Evolutionary conservation across 2,888 invertebrate species (phyloP).

Genomic region (Oscheius onirici): DNA sequence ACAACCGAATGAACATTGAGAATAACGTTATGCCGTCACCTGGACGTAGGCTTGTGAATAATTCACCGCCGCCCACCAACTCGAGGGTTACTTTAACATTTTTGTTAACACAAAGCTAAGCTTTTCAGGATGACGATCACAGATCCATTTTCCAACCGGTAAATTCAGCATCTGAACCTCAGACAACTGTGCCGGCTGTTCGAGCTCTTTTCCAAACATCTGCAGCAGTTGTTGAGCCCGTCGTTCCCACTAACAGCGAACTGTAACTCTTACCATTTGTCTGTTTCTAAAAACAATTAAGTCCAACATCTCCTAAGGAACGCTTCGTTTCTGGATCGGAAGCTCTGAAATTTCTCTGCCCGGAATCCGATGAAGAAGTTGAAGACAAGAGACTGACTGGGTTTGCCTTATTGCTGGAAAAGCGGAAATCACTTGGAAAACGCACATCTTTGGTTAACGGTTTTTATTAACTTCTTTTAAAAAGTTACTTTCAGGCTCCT

Average conservation of each 20-base stretch:
- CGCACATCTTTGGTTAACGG: not conserved
- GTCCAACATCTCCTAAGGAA: not conserved
- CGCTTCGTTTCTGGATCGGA: not conserved
- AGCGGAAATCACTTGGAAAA: conserved; percentile 18
- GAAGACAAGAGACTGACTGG: conserved; percentile 10
- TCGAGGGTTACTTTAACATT: too few relatives aligned
- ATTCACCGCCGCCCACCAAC: too few relatives aligned
- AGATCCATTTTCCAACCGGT: too few relatives aligned
- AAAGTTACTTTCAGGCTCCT: not conserved
- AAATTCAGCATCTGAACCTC: too few relatives aligned
- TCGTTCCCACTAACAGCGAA: not conserved
- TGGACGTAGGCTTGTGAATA: not conserved
- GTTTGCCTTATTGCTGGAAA: conserved; percentile 2
- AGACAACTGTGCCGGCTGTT: not conserved
- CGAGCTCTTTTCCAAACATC: conserved; percentile 10
- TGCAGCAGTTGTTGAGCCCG: not conserved
- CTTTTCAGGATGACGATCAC: too few relatives aligned
- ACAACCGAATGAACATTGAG: conserved; percentile 9
- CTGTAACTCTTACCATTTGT: not conserved
- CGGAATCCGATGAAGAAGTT: conserved; percentile 2
- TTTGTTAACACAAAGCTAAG: too few relatives aligned
- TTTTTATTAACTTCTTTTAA: not conserved
- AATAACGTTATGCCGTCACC: conserved; percentile 2
- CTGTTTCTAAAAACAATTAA: not conserved
- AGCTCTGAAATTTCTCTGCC: conserved; percentile 4